Base-by-base conservation (phyloP, 2,113 vertebrate species). In the Ceyx cyanopectus region DNA sequence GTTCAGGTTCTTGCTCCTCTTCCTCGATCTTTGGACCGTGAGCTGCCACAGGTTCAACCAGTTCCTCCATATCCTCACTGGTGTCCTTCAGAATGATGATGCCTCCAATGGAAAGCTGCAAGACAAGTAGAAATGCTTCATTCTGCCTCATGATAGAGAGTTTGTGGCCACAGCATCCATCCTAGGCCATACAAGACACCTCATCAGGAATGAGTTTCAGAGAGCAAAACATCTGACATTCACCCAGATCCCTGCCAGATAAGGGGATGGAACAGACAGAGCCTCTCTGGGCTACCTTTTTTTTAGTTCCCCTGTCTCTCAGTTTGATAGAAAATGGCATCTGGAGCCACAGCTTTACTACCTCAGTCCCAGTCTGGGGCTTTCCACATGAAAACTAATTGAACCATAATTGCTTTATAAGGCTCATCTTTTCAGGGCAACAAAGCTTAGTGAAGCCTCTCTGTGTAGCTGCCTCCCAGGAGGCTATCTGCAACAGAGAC, bases 51-150 rank as follows among this genome's bases (percentile, higher is more conserved):
- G 99, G 98, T 97, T 99, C 99, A 87, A 99, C 99, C 66, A 99
- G 98, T 94, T 99, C 99, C 94, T 99, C 99, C 69, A 98, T 98
- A 76, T 99, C 99, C 95, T 99, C 98, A 32, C 99, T 99, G 94
- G 99, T 99, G 93, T 99, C 99, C 93, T 98, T 99, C 95, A 99
- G 97, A 93, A 99, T 99, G 95, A 99, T 99, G 97, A 99, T 99
- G 76, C 99, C 99, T 8, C 99, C 99, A 0, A 99, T 99, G 81
- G 99, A 98, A 67, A 99, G 98, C 99, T 99, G 97, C 41, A 61
- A 88, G 46, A 43, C 26, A 51, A 89, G 46, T 17, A 69, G 30
- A 53, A 26, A 22, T 56, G n/a, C 87, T 85, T 68, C 18, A 8
- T 8, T 77, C 43, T 78, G 70, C 34, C 34, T 85, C 5, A 0